These are phyloP conservation scores for Leucoptera coffeella DNA, from an alignment of 2,888 invertebrate genomes.

Conservation along the genomic window DNA sequence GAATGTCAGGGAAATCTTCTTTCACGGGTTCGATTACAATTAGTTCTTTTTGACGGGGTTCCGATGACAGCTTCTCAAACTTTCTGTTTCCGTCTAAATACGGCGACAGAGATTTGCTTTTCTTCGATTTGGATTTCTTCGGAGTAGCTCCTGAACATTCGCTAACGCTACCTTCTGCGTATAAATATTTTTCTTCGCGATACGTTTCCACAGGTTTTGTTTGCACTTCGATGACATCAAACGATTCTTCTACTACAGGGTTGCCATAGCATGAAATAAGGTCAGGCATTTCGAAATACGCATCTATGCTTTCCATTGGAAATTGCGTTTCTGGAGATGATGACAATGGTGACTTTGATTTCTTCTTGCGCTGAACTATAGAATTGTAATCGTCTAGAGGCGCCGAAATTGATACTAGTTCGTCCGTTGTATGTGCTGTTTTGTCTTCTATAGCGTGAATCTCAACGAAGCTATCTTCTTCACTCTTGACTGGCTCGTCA, in stretches of 20 bases:
- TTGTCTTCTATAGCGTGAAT: constrained; percentile 41
- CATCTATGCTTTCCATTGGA: background rate
- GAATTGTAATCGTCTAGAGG: constrained; percentile 25
- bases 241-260: background rate
- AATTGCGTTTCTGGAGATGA: constrained; percentile 2
- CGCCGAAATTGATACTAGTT: constrained; percentile 34
- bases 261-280: background rate
- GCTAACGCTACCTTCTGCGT: constrained; percentile 5
- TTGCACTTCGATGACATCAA: background rate
- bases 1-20: constrained; percentile 40
- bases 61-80: constrained; percentile 14
- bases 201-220: too few relatives aligned
- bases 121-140: constrained; percentile 21
- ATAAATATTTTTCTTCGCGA: too few relatives aligned
- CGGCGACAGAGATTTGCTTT: constrained; percentile 26
- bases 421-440: constrained; percentile 21
- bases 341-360: constrained; percentile 21
- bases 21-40: constrained; percentile 39
- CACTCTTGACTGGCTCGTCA: constrained; percentile 27
- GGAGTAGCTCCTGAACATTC: constrained; percentile 10
- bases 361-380: constrained; percentile 15
- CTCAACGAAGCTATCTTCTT: constrained; percentile 41
- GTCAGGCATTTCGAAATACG: background rate
- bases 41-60: constrained; percentile 27
- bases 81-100: constrained; percentile 18